Base-by-base conservation (phyloP, 2,113 vertebrate genomes). In the Harpagus bidentatus region DNA sequence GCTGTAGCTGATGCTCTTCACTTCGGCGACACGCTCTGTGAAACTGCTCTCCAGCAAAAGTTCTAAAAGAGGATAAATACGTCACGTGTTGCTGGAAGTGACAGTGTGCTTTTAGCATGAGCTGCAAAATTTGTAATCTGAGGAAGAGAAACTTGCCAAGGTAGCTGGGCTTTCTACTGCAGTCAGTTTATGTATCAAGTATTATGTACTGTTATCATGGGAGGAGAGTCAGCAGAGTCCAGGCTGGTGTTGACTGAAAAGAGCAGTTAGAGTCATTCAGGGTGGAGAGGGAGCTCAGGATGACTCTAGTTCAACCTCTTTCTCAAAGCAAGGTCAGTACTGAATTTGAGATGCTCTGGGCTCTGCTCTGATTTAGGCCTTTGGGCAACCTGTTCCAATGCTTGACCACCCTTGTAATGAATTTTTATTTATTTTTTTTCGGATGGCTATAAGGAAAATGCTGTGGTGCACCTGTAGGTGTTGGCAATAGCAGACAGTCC, bases 61-160 rank as follows among this genome's bases (percentile, higher is more conserved):
- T 43, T 95, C 87, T 93, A 91, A 90, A 95, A 93, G 87, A 63
- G 55, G 79, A 90, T 70, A 66, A 91, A 65, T 76, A 69, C 2
- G 1, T 91, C 69, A 82, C 59, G 73, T 70, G 70, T 87, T 16
- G 5, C 84, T 93, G 62, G 42, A 74, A 94, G 76, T 53, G 91
- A 52, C 72, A 89, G 45, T 2, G 8, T 78, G 40, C 43, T 89
- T 97, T 67, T 69, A 89, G 63, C 2, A 32, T 38, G 73, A 96
- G 48, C 74, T 65, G 28, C 58, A 47, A 10, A 86, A 82, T 86
- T 81, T 92, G 22, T 67, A 91, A 55, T n/a, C 70, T 82, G 73
- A 89, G 40, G 38, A 94, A 67, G 29, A 83, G 52, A 77, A 83
- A 43, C 20, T 90, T 94, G 43, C 56, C 7, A 18, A 82, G 42